Evolutionary conservation across 2,888 invertebrate genomes (phyloP).

Genomic region (Charanyca ferruginea): DNA sequence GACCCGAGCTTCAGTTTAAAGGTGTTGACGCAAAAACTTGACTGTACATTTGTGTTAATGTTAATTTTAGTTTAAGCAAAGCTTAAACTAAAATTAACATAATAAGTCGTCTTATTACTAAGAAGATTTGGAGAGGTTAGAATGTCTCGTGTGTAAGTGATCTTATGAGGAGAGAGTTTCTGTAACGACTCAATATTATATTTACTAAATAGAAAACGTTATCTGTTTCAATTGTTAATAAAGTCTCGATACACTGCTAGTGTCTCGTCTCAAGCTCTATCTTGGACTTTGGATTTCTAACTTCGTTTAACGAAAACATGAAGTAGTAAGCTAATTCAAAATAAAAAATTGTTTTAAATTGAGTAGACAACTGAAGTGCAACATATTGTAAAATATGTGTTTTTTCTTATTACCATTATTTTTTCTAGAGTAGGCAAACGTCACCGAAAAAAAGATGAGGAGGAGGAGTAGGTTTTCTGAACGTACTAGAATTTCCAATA

Average conservation of each 20-base stretch:
- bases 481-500: too few species aligned
- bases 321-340: conserved; percentile 3
- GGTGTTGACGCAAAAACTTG: conserved; percentile 27
- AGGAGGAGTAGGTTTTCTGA: too few species aligned
- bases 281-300: conserved; percentile 30
- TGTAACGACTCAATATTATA: conserved; percentile 35
- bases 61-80: too few species aligned
- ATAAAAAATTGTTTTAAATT: not conserved
- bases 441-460: too few species aligned
- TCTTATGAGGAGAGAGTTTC: conserved; percentile 42
- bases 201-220: conserved; percentile 49
- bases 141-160: conserved; percentile 27
- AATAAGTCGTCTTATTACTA: conserved; percentile 11
- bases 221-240: conserved; percentile 58
- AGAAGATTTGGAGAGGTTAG: conserved; percentile 14
- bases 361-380: too few species aligned
- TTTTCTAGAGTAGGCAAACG: too few species aligned
- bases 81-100: conserved; percentile 30
- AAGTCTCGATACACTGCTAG: conserved; percentile 25
- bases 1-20: not conserved
- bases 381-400: too few species aligned
- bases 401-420: too few species aligned
- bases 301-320: conserved; percentile 34
- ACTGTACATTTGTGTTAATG: conserved; percentile 8
- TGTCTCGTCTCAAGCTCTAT: conserved; percentile 11